These are phyloP conservation scores for Crocidura indochinensis DNA, from an alignment of 2,797 vertebrate genomes.

Conservation along the genomic window DNA sequence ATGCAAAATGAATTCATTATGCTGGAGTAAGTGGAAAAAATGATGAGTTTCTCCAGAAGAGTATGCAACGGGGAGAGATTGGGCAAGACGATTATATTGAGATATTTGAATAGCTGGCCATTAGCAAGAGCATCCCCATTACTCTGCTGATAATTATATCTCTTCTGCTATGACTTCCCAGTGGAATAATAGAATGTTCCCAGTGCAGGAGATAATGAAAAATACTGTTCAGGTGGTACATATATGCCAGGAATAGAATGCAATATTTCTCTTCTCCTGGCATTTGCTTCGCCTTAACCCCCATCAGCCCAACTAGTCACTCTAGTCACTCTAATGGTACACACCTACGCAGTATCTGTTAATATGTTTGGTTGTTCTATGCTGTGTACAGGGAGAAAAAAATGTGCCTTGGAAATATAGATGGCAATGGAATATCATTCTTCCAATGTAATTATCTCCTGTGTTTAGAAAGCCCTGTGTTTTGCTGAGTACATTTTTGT, in stretches of 20 bases:
- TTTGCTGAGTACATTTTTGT: constrained; percentile 90
- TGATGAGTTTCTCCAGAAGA: constrained; percentile 92
- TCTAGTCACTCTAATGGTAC: constrained; percentile 68
- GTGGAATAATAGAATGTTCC: constrained; percentile 93
- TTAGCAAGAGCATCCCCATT: constrained; percentile 94
- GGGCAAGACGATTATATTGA: constrained; percentile 94
- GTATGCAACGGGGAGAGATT: constrained; percentile 93
- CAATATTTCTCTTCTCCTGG: constrained; percentile 82
- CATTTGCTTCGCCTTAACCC: background rate
- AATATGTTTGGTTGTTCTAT: constrained; percentile 86
- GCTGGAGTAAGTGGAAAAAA: constrained; percentile 92
- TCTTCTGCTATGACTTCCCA: constrained; percentile 94
- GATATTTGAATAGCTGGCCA: constrained; percentile 95
- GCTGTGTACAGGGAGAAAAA: constrained; percentile 85
- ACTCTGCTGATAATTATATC: constrained; percentile 96
- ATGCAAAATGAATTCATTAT: constrained; percentile 93
- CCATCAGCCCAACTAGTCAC: constrained; percentile 11
- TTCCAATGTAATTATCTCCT: constrained; percentile 88
- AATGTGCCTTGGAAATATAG: constrained; percentile 88
- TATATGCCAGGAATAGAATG: constrained; percentile 86
- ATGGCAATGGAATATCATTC: constrained; percentile 89
- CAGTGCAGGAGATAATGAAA: constrained; percentile 90
- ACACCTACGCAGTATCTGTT: constrained; percentile 81
- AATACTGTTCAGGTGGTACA: constrained; percentile 90
- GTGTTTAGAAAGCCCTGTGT: constrained; percentile 87